Percentiles rank a stretch among this genome's conserved stretches.
These are phyloP conservation scores for Australoheros facetus DNA, from an alignment of 2,797 vertebrate genomes.

Conservation along the genomic window DNA sequence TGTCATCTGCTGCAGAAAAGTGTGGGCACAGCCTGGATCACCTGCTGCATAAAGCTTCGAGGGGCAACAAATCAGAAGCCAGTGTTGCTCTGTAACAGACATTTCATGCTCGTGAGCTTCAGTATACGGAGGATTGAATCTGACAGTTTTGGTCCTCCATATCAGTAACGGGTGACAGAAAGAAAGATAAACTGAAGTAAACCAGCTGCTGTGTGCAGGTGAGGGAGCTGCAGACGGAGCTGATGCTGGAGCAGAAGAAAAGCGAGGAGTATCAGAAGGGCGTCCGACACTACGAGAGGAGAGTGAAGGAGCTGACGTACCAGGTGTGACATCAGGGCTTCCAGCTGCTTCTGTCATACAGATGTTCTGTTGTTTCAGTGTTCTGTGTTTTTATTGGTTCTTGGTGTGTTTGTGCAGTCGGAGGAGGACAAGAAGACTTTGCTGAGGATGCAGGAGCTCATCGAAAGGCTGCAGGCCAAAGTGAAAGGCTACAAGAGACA, in stretches of 20 bases:
- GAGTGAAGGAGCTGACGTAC: conserved; percentile 85
- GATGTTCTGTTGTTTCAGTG: not conserved
- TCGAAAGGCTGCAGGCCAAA: conserved; percentile 93
- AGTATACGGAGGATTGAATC: no score
- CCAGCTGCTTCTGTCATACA: not conserved
- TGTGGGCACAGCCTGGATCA: no score
- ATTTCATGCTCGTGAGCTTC: no score
- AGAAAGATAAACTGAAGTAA: not conserved
- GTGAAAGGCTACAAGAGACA: conserved; percentile 96
- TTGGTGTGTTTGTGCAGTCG: conserved; percentile 74
- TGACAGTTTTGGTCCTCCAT: not conserved
- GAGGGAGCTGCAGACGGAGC: conserved; percentile 87
- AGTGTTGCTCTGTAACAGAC: no score
- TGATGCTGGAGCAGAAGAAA: conserved; percentile 82
- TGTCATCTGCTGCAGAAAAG: no score
- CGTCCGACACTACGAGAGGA: conserved; percentile 83
- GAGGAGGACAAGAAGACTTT: conserved; percentile 94
- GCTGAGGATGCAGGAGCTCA: conserved; percentile 92
- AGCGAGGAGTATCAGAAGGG: conserved; percentile 86
- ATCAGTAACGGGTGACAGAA: not conserved
- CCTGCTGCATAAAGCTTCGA: no score
- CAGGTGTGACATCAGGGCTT: conserved; percentile 74
- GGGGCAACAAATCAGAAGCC: no score
- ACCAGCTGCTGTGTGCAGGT: conserved; percentile 66
- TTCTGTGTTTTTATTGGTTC: not conserved